Evolutionary conservation across 2,888 invertebrate species (phyloP).

Genomic region (Lasioglossum calceatum): DNA sequence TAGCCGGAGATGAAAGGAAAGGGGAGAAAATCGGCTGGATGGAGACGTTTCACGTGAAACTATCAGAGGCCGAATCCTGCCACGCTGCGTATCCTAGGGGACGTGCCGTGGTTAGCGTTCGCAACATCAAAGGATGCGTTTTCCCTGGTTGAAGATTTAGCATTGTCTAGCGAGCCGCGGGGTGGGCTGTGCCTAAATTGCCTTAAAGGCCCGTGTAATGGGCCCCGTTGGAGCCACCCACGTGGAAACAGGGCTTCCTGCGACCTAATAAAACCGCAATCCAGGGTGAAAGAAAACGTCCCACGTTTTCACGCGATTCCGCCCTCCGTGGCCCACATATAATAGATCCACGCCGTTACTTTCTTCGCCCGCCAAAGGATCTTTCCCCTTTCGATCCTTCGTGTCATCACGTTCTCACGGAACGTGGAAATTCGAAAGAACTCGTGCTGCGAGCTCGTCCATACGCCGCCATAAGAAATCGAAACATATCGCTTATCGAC

Average conservation of each 20-base stretch:
- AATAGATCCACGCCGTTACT: slow-evolving; percentile 34
- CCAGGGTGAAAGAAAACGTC: slow-evolving; percentile 32
- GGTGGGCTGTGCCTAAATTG: slow-evolving; percentile 57
- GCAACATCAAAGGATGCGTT: slow-evolving; percentile 59
- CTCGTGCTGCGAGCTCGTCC: not conserved
- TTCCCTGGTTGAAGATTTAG: slow-evolving; percentile 46
- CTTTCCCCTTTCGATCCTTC: slow-evolving; percentile 18
- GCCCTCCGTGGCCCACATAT: slow-evolving; percentile 26
- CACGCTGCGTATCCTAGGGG: slow-evolving; percentile 17
- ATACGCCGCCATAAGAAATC: not conserved
- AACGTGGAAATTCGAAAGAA: not conserved
- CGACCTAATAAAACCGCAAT: slow-evolving; percentile 60
- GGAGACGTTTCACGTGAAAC: slow-evolving; percentile 58
- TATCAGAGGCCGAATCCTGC: slow-evolving; percentile 25
- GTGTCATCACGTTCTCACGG: slow-evolving; percentile 20
- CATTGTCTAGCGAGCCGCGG: slow-evolving; percentile 62
- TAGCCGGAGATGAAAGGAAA: slow-evolving; percentile 57
- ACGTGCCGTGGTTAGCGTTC: slow-evolving; percentile 57
- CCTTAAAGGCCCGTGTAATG: slow-evolving; percentile 63
- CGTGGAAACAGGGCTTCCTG: slow-evolving; percentile 46
- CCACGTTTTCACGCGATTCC: slow-evolving; percentile 59
- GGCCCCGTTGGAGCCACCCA: slow-evolving; percentile 59
- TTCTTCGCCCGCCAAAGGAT: slow-evolving; percentile 6
- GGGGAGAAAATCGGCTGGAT: slow-evolving; percentile 50
- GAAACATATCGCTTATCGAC: not conserved